Base-by-base conservation (phyloP, 37 sponge, comb jelly and placozoan genomes). In the Lycopodina hypogea region DNA sequence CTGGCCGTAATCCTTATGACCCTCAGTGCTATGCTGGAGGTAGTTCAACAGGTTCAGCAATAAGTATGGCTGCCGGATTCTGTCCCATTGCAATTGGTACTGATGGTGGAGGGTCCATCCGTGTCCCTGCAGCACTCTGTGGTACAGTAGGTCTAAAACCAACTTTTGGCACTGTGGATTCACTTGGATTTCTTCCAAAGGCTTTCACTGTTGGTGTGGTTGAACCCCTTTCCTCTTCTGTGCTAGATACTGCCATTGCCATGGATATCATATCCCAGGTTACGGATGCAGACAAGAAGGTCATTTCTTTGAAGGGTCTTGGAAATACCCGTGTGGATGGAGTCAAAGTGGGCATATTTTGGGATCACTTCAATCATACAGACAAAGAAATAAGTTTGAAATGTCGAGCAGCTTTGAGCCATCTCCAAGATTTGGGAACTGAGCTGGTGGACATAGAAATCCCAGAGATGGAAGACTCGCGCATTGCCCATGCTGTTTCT, bases 41-140 rank as follows among this genome's bases (percentile, higher is more conserved):
- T 1, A 94, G 95, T 51, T 90, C 88, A 61, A 86, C 90, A 50
- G 98, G 98, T 0, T 89, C 93, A 18, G 95, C 91, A 18, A 88
- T 78, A 11, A 78, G 89, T 50, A 93, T 97, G 38, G 91, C 98
- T 24, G 81, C 93, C 56, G 98, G 96, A 19, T 64, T 96, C 36
- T 83, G 89, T 29, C 88, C 93, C 37, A 60, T 97, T 38, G 87
- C 98, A 4, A 39, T 94, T 17, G 98, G 98, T 19, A 69, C 84
- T 19, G 98, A 97, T 66, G 98, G 98, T 39, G 98, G 95, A 33
- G 98, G 98, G 21, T 95, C 95, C 8, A 74, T 97, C 28, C 84
- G 98, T 6, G 81, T 94, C 4, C 98, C 98, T 19, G 71, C 93
- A 9, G 69, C 88, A 1, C 36, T 92, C 22, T 97, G 98, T 88